Evolutionary conservation across 2,113 vertebrate genomes (phyloP).

Genomic region (Brachypodius melanocephalos): DNA sequence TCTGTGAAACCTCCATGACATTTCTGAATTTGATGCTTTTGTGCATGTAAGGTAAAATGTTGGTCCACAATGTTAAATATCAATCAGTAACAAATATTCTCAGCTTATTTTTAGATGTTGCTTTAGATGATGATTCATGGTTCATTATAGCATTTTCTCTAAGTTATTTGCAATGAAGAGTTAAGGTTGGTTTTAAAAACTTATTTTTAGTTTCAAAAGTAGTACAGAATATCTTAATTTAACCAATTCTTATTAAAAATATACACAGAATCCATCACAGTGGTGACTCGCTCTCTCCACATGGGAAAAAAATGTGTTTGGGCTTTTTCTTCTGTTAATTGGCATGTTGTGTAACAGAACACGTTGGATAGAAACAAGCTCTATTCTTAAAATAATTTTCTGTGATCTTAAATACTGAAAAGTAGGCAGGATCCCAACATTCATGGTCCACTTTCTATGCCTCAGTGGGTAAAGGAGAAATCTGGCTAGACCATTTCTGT

Average conservation of each 20-base stretch:
- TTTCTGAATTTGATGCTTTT: not conserved
- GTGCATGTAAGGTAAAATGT: not conserved
- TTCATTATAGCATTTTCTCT: not conserved
- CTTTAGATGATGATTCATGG: not conserved
- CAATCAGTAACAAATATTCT: not conserved
- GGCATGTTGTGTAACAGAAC: not conserved
- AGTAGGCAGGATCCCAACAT: not conserved
- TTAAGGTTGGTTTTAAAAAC: not conserved
- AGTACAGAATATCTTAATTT: not conserved
- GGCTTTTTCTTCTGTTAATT: not conserved
- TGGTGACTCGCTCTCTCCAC: rapidly evolving
- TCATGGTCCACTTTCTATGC: rapidly evolving
- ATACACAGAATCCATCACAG: not conserved
- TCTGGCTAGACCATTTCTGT: not conserved
- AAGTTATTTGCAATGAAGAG: not conserved
- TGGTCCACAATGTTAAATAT: not conserved
- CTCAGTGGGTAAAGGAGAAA: not conserved
- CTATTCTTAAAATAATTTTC: not conserved
- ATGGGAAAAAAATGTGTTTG: not conserved
- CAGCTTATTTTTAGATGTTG: not conserved
- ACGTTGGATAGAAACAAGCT: not conserved
- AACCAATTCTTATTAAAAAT: not conserved
- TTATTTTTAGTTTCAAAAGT: not conserved
- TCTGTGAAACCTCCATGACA: not conserved
- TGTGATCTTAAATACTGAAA: not conserved